phyloP scores from a whole-genome alignment of 2,797 vertebrate genomes.

The Mastacembelus armatus region DNA sequence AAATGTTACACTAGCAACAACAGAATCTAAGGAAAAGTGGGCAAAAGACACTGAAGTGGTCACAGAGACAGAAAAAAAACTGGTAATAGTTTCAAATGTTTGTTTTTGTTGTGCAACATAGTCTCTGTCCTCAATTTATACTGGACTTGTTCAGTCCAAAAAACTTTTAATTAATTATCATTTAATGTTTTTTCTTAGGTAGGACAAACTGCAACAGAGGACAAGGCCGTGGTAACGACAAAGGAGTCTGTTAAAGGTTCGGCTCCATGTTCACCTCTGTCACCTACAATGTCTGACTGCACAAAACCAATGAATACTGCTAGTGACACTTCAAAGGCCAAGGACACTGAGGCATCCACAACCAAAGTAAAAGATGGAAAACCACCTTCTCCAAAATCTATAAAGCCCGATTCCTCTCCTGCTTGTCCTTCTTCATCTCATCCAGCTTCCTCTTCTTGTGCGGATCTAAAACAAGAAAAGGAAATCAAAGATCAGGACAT shows the following conservation, averaged over 20 bases:
- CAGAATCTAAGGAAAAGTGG: conserved; percentile 55
- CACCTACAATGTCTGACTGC: conserved; percentile 38
- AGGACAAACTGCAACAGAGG: conserved; percentile 37
- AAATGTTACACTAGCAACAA: conserved; percentile 33
- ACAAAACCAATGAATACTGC: conserved; percentile 70
- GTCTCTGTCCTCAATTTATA: background rate
- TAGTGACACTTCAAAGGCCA: conserved; percentile 49
- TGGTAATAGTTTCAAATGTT: conserved; percentile 45
- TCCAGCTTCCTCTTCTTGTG: conserved; percentile 36
- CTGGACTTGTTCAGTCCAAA: background rate
- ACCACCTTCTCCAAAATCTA: conserved; percentile 47
- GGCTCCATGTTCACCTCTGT: conserved; percentile 35
- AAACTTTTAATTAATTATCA: background rate
- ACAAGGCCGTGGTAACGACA: conserved; percentile 38
- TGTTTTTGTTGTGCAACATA: background rate
- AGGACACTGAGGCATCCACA: conserved; percentile 34
- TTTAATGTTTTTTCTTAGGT: conserved; percentile 54
- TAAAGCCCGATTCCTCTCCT: conserved; percentile 35
- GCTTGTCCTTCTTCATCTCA: conserved; percentile 44
- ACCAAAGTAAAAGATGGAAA: conserved; percentile 55
- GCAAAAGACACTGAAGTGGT: conserved; percentile 36
- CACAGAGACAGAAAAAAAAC: conserved; percentile 38
- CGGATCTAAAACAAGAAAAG: conserved; percentile 35
- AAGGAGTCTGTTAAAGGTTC: conserved; percentile 55
- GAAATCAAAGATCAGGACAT: conserved; percentile 44